Base-by-base conservation (phyloP, 2,113 vertebrate species). In the Ammodytes marinus region DNA sequence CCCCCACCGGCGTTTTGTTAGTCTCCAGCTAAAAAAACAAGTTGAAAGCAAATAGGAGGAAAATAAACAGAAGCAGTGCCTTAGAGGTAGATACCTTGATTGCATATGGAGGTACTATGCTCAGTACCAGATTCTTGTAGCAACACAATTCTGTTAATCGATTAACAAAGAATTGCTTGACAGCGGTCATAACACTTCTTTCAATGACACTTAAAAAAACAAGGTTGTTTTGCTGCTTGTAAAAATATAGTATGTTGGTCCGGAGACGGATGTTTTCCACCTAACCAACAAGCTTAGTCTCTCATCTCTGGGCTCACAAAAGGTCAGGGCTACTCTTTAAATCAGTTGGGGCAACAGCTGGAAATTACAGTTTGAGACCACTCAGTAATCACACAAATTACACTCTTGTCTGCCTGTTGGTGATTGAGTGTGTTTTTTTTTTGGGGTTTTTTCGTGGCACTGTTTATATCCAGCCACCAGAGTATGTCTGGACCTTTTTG, bases 301-400 rank as follows among this genome's bases (percentile, higher is more conserved):
- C 63, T 77, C 17, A 40, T 86, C 42, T 49, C 35, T n/a, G 54
- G 57, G 52, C 71, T 86, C 73, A 85, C 82, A 78, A 82, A 87
- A 83, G 81, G 74, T 83, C 79, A 72, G 61, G 49, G 75, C 70
- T 74, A 39, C 45, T 80, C 76, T 82, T 50, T 39, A 78, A 92
- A 90, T 94, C 89, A 87, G 83, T 83, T 68, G 80, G 50, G 75
- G 57, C 69, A 82, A 77, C 78, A 82, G 80, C 80, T 82, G 87
- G 73, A 93, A 85, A 91, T 89, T 83, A 82, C 81, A 83, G 86
- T 90, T 90, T 84, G 67, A 86, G 85, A 54, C 91, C 86, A 86
- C 92, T 93, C 77, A 35, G 86, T 90, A 93, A 94, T 95, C 92
- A 93, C 85, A 85, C 66, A 89, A 91, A 90, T 85, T 81, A 78